Evolutionary conservation across 2,113 vertebrate species (phyloP), one percentile per base, ranked within the genome.

Genomic region (Caloenas nicobarica): DNA sequence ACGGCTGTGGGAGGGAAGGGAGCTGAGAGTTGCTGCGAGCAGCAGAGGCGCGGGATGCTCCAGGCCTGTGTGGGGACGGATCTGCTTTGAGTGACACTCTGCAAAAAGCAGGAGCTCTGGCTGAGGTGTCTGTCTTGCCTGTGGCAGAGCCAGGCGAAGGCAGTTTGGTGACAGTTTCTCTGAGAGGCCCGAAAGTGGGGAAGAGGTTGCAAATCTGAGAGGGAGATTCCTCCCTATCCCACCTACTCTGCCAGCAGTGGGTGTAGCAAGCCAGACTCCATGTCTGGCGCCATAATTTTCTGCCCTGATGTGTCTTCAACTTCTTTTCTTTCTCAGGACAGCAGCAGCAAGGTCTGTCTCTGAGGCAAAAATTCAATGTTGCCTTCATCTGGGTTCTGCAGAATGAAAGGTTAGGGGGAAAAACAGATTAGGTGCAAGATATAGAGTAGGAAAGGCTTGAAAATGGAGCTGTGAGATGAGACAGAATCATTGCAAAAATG

Each of bases 201-300:
- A 88, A 66, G 66, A 87, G 61, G 19, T 60, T 92, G 65, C 21
- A 74, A 87, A 94, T 66, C 23, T 58, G 23, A 36, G 77, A 83
- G 60, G 48, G 31, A 84, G 22, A 71, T 74, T 94, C 46, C 82
- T 62, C 48, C 58, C 22, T 88, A 38, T 51, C 18, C n/a, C 68
- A 48, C 79, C 70, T 65, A 57, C 79, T 48, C 48, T 76, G 21
- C 33, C 23, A 50, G 10, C 19, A 5, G 46, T 50, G 40, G 31
- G 14, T 50, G 46, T n/a, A 61, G 44, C 40, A 90, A 82, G 88
- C 24, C 54, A 88, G 68, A 69, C 50, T 85, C 53, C 4, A 0
- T 0, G 16, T 77, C 71, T 86, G 3, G 0, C 79, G 53, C 62
- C 2, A 0, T 28, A 12, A 26, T 76, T 40, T 64, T 91, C 33